phyloP scores from a whole-genome alignment of 2,888 invertebrate genomes.

The Rhamnusium bicolor region DNA sequence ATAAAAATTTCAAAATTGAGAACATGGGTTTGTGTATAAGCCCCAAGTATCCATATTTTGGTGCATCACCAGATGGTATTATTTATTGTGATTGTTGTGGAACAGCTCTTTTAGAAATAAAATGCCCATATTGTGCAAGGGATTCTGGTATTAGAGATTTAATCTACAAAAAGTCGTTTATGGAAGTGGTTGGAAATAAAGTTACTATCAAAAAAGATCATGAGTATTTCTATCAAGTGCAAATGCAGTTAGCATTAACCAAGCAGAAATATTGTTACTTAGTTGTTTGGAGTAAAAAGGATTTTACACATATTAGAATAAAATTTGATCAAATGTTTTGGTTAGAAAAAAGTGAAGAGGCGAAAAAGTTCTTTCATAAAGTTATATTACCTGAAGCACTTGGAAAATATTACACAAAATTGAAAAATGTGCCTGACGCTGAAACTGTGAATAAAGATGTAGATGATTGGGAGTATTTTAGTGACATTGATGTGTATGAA shows the following conservation, averaged over 20 bases:
- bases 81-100: constrained; percentile 44
- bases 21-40: constrained; percentile 35
- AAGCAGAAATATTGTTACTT: constrained; percentile 38
- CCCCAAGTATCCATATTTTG: constrained; percentile 40
- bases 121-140: constrained; percentile 38
- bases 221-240: constrained; percentile 44
- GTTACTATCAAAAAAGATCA: constrained; percentile 26
- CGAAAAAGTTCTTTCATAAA: constrained; percentile 37
- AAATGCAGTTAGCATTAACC: constrained; percentile 41
- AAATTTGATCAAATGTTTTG: constrained; percentile 34
- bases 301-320: constrained; percentile 24
- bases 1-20: constrained; percentile 34
- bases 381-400: constrained; percentile 42
- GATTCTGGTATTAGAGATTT: not conserved
- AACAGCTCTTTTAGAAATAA: constrained; percentile 40
- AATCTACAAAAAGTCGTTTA: constrained; percentile 21
- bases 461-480: not conserved
- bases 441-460: not conserved
- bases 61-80: constrained; percentile 46
- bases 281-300: too few relatives aligned
- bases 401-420: constrained; percentile 37
- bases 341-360: constrained; percentile 36
- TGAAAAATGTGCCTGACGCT: not conserved
- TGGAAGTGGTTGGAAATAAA: not conserved
- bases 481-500: too few relatives aligned